Percentiles rank a stretch among this genome's conserved stretches.
phyloP scores from a whole-genome alignment of 2,797 vertebrate species.

The Sebastes miniatus region DNA sequence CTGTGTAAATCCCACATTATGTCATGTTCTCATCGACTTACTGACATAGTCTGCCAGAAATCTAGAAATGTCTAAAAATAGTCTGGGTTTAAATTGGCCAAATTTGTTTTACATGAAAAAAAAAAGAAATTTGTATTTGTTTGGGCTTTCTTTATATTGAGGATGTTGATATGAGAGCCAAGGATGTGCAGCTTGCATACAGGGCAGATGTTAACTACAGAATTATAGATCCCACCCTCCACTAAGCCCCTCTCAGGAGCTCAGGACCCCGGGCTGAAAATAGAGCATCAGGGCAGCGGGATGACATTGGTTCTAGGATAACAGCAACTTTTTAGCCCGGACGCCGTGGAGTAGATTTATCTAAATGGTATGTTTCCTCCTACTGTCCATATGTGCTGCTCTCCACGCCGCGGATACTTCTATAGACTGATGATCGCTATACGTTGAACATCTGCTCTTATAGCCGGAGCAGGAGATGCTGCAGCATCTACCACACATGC shows the following conservation, averaged over 20 bases:
- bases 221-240: constrained; percentile 73
- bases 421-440: constrained; percentile 1
- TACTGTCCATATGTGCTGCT: constrained; percentile 64
- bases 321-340: constrained; percentile 63
- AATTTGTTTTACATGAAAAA: background rate
- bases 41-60: constrained; percentile 16
- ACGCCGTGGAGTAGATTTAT: constrained; percentile 65
- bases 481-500: background rate
- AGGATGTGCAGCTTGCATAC: constrained; percentile 54
- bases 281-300: constrained; percentile 69
- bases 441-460: constrained; percentile 40
- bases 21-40: constrained; percentile 29
- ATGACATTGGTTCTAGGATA: constrained; percentile 70
- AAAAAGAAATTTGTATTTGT: background rate
- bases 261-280: constrained; percentile 78
- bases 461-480: background rate
- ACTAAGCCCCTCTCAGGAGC: constrained; percentile 80
- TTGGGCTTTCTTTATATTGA: constrained; percentile 22
- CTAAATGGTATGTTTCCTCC: constrained; percentile 65
- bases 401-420: constrained; percentile 24
- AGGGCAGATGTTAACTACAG: constrained; percentile 79
- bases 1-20: constrained; percentile 62
- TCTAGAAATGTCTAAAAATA: constrained; percentile 10
- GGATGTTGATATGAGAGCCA: constrained; percentile 40
- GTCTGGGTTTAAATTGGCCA: background rate